Evolutionary conservation across 2,113 vertebrate genomes (phyloP), one percentile per base, ranked within the genome.

Genomic region (Xiphorhynchus elegans): DNA sequence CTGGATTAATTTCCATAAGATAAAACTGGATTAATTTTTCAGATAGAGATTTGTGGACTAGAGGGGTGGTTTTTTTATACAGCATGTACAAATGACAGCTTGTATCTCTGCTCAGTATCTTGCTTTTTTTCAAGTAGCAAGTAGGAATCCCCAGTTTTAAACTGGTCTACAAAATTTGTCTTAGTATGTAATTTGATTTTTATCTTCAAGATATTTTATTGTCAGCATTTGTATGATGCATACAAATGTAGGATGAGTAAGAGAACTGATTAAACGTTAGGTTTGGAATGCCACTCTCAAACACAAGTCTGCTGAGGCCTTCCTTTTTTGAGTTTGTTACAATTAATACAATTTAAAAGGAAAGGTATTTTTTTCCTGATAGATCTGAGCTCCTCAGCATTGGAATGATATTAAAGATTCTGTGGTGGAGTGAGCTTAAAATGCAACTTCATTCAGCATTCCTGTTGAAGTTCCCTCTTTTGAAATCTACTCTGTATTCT

Each of bases 1-100:
- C 69, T 11, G 52, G 44, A 85, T 94, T 93, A 79, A 91, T 77
- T 70, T 90, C 37, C 26, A 20, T 75, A 80, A 92, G 3, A 1
- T 81, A 63, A 94, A 92, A 89, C 44, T 75, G 69, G 47, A 95
- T 90, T 80, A 77, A 67, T 94, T 95, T 96, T 89, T 91, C 56
- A 68, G 42, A 56, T 31, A 52, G 59, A 58, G 33, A 69, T 90
- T 87, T 89, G 46, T 75, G 9, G 52, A 70, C 26, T 53, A 6
- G 21, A 33, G 8, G 6, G 0, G 1, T 2, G 12, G 13, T 11
- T n/a, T 40, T 25, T 83, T 67, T 39, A 56, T 40, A 23, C 17
- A 12, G 11, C 67, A 28, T 40, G 6, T 75, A 37, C 60, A 89
- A 94, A 89, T 10, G 10, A 28, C 15, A 64, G 47, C 5, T 81